Evolutionary conservation across 2,888 invertebrate genomes (phyloP).

Genomic region (Leucophora obtusa): DNA sequence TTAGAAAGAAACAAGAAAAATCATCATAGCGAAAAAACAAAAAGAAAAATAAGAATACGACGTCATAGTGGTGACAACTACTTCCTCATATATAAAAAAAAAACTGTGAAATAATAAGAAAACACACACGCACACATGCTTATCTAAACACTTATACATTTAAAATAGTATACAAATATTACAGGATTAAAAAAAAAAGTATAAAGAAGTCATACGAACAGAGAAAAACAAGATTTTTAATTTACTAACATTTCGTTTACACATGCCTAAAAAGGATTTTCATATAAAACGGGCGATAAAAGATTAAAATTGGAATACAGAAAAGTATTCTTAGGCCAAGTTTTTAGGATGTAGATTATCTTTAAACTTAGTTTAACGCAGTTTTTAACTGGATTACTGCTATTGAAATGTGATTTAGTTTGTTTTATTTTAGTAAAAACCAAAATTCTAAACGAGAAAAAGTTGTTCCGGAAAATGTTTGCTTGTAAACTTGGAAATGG

Average conservation of each 20-base stretch:
- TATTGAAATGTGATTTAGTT: too few species aligned
- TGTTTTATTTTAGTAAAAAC: too few species aligned
- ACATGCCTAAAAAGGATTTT: not conserved
- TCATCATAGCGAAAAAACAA: constrained; percentile 12
- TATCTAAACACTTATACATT: not conserved
- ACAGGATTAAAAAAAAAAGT: too few species aligned
- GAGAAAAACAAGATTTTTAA: not conserved
- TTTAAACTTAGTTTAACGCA: too few species aligned
- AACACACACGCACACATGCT: not conserved
- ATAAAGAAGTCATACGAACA: not conserved
- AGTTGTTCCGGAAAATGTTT: too few species aligned
- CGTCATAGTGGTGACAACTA: constrained; percentile 59
- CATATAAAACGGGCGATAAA: not conserved
- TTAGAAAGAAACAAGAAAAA: constrained; percentile 45
- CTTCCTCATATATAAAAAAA: constrained; percentile 34
- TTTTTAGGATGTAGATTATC: too few species aligned
- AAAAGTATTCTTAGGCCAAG: too few species aligned
- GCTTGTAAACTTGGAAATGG: too few species aligned
- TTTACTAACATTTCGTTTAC: not conserved
- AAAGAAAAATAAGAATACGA: constrained; percentile 21
- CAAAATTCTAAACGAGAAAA: too few species aligned
- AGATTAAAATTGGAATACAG: not conserved
- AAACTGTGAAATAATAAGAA: not conserved
- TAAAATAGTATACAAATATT: not conserved
- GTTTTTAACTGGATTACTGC: too few species aligned